Evolutionary conservation across 2,113 vertebrate species (phyloP).

Genomic region (Upupa epops): DNA sequence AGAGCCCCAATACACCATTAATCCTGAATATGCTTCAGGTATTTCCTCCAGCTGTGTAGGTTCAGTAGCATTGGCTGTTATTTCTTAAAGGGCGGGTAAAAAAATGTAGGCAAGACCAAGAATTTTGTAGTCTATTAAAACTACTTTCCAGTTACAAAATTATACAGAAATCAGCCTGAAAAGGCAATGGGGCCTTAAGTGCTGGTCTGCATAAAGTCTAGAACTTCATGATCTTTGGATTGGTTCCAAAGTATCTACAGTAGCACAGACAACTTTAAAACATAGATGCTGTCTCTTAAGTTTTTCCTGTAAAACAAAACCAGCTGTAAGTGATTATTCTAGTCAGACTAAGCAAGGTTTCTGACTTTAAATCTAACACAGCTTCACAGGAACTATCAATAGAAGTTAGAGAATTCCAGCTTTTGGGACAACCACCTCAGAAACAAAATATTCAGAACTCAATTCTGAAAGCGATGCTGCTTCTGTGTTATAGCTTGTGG

Average conservation of each 20-base stretch:
- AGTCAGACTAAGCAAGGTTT: background rate
- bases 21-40: background rate
- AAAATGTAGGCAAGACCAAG: background rate
- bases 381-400: background rate
- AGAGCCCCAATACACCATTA: slow-evolving; percentile 32
- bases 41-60: slow-evolving; percentile 9
- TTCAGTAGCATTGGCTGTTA: slow-evolving; percentile 1
- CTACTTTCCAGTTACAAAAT: background rate
- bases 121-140: background rate
- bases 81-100: background rate
- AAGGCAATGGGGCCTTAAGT: background rate
- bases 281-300: too few species aligned
- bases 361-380: background rate
- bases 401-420: background rate
- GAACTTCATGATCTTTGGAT: background rate
- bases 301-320: slow-evolving; percentile 20
- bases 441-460: background rate
- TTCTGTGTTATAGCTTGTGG: background rate
- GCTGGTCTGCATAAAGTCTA: background rate
- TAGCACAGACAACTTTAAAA: background rate
- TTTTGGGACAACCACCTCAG: background rate
- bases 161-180: background rate
- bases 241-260: background rate
- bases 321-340: background rate
- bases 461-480: background rate